Base-by-base conservation (phyloP, 2,797 vertebrate species). In the Sparidentex hasta region DNA sequence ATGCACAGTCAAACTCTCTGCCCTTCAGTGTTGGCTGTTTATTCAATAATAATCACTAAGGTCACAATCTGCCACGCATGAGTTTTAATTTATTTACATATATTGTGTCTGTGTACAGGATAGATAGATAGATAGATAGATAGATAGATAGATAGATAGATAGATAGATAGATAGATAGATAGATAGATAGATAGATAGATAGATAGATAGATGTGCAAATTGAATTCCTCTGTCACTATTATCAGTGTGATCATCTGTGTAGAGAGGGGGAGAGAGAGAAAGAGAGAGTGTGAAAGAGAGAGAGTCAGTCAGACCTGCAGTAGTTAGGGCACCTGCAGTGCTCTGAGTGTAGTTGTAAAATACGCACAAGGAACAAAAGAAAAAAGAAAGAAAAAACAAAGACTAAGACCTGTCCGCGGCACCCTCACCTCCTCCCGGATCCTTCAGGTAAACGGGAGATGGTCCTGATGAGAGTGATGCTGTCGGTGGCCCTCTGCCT, bases 301-400 rank as follows among this genome's bases (percentile, higher is more conserved):
- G 33, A 38, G 43, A 46, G 46, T 13, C 14, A 55, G n/a, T 65
- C 23, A 66, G 41, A 74, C 89, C 89, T 90, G 92, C 58, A 91
- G 90, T 92, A 94, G 85, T 88, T 88, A 90, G 94, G 93, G 91
- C 95, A 96, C 95, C 95, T 94, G 95, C 91, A 91, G 92, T 88
- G 88, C 94, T 93, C 92, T 86, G 90, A 82, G 86, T 92, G 88
- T 90, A 95, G 91, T 81, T 83, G 51, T 17, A 58, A 54, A 29
- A 44, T 18, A 29, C 11, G 23, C 33, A 4, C 2, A 54, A 50
- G 17, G 55, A 33, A 21, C n/a, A n/a, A n/a, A n/a, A n/a, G n/a
- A 55, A 21, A 27, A 4, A 27, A 3, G 9, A 43, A 62, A 8
- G n/a, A n/a, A 23, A 21, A 44, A 17, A 23, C 13, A 23, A 16